Conservation (phyloP, 2,797 vertebrate genomes). For the Sebastes glaucus region DNA sequence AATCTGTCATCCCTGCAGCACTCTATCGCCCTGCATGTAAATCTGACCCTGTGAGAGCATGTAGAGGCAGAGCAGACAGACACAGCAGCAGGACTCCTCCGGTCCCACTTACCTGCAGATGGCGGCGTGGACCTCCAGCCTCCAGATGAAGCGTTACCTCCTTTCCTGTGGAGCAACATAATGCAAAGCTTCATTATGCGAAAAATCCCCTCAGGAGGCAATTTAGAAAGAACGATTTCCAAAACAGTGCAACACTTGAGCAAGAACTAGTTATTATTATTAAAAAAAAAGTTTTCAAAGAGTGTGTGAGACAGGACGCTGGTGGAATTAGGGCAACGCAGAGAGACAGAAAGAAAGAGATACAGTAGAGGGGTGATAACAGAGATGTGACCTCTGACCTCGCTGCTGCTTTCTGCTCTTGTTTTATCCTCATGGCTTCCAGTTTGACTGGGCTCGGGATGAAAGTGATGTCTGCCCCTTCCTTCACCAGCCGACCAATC, state of each 20-base stretch:
- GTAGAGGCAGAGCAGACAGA: slow-evolving; percentile 11
- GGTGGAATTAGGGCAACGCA: slow-evolving; percentile 25
- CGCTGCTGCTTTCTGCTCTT: slow-evolving; percentile 93
- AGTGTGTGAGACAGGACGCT: neutral
- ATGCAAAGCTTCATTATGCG: slow-evolving; percentile 60
- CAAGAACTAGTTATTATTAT: slow-evolving; percentile 34
- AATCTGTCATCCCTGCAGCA: no score
- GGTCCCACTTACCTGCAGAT: slow-evolving; percentile 88
- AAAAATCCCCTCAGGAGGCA: slow-evolving; percentile 56
- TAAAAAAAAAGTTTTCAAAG: slow-evolving; percentile 39
- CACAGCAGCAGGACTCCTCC: slow-evolving; percentile 25
- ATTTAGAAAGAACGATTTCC: slow-evolving; percentile 49
- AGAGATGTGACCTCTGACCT: slow-evolving; percentile 69
- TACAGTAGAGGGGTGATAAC: neutral
- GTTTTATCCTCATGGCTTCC: slow-evolving; percentile 94
- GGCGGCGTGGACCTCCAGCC: slow-evolving; percentile 94
- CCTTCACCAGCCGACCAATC: slow-evolving; percentile 96
- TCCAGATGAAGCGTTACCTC: slow-evolving; percentile 87
- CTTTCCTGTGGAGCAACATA: slow-evolving; percentile 85
- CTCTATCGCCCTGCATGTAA: neutral
- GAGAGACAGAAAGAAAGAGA: neutral
- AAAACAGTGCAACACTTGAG: slow-evolving; percentile 48
- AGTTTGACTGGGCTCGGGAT: slow-evolving; percentile 97
- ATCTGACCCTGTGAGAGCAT: slow-evolving; percentile 12
- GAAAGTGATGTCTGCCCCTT: slow-evolving; percentile 95